Evolutionary conservation across 2,113 vertebrate genomes (phyloP).

Genomic region (Apeltes quadracus): DNA sequence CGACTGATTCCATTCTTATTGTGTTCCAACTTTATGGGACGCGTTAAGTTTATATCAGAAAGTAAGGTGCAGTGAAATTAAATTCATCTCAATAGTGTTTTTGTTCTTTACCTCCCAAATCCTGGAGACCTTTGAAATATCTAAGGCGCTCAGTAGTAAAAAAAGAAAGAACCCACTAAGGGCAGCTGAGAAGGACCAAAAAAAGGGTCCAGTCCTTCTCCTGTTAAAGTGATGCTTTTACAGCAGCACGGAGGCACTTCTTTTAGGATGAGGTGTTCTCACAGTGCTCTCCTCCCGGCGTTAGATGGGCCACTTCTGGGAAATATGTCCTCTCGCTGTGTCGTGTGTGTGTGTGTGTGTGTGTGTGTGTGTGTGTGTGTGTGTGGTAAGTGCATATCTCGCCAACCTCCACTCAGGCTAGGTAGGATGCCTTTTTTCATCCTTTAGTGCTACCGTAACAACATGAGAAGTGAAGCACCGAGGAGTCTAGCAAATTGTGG

Average conservation of each 20-base stretch:
- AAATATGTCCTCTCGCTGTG: slow-evolving; percentile 12
- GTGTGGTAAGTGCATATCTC: neutral
- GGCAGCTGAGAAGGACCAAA: neutral
- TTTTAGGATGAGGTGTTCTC: slow-evolving; percentile 5
- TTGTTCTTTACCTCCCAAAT: neutral
- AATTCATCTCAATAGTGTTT: neutral
- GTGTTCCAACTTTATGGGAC: neutral
- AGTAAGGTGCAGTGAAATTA: slow-evolving; percentile 6
- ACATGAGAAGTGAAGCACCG: neutral
- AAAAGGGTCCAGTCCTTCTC: neutral
- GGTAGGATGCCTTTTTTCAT: neutral
- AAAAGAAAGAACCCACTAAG: neutral
- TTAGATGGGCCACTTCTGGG: slow-evolving; percentile 14
- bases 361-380: slow-evolving; percentile 7
- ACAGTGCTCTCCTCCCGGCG: neutral
- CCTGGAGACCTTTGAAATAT: slow-evolving; percentile 23
- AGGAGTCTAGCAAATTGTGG: neutral
- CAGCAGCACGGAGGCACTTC: slow-evolving; percentile 9
- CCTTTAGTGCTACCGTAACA: neutral
- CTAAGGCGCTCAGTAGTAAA: slow-evolving; percentile 2
- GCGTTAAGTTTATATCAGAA: neutral
- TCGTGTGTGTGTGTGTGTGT: slow-evolving; percentile 2
- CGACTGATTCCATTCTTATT: neutral
- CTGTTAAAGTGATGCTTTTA: slow-evolving; percentile 35
- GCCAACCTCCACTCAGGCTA: neutral